phyloP scores from a whole-genome alignment of 2,113 vertebrate genomes.

The Leiothrix lutea region DNA sequence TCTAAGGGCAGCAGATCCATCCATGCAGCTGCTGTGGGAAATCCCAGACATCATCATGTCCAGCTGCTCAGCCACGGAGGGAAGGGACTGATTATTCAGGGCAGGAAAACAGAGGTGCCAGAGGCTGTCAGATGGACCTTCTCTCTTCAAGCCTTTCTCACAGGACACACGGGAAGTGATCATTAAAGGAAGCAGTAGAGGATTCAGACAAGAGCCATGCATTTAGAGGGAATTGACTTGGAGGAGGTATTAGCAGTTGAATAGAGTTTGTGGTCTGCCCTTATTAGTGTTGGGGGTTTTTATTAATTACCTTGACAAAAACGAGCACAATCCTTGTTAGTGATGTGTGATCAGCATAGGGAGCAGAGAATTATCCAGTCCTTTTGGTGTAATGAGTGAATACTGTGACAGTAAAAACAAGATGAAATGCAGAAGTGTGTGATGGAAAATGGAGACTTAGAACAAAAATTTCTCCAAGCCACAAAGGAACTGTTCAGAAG shows the following conservation, averaged over 20 bases:
- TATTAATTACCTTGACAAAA: not conserved
- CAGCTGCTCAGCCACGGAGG: not conserved
- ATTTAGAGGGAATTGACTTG: not conserved
- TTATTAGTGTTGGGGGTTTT: not conserved
- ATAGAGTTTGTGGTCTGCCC: not conserved
- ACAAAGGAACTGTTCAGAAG: not conserved
- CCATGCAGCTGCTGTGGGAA: not conserved
- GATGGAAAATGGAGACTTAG: not conserved
- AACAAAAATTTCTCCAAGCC: not conserved
- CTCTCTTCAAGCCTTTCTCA: not conserved
- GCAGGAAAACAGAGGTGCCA: not conserved
- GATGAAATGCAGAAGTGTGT: not conserved
- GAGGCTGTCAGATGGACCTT: not conserved
- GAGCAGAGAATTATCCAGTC: not conserved
- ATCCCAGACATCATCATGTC: not conserved
- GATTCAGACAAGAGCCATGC: not conserved
- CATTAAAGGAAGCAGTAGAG: not conserved
- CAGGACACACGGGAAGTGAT: accelerated
- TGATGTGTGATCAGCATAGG: not conserved
- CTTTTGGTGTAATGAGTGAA: not conserved
- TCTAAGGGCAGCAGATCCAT: not conserved
- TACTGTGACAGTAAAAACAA: not conserved
- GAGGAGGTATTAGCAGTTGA: not conserved
- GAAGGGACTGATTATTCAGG: not conserved
- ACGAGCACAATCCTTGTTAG: not conserved